A percentile compares a stretch with the other conserved stretches of the same genome.
Conservation (phyloP, 2,113 vertebrate genomes). For the Rhynchomys soricoides region DNA sequence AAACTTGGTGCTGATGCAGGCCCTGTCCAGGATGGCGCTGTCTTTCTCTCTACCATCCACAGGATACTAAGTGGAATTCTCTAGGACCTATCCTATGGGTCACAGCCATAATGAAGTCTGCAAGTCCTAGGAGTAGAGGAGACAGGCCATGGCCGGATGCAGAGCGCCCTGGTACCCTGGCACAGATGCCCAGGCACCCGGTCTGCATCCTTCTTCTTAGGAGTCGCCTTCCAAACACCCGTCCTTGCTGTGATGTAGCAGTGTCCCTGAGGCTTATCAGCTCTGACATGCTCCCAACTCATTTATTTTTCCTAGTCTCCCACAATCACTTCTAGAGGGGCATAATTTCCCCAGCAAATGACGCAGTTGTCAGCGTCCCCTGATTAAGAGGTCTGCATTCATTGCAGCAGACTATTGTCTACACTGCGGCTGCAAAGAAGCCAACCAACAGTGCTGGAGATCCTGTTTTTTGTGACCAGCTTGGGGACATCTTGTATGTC, state of each 20-base stretch:
- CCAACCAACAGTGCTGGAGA: background rate
- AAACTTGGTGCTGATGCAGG: background rate
- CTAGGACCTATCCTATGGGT: background rate
- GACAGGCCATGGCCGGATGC: background rate
- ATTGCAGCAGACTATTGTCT: slow-evolving; percentile 67
- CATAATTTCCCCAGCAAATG: slow-evolving; percentile 82
- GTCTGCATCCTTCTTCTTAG: background rate
- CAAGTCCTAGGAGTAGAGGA: background rate
- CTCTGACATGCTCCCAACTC: slow-evolving; percentile 63
- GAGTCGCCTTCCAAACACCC: background rate
- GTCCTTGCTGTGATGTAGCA: background rate
- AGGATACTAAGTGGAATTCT: background rate
- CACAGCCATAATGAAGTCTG: background rate
- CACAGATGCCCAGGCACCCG: background rate
- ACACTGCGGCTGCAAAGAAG: slow-evolving; percentile 68
- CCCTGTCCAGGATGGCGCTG: accelerated
- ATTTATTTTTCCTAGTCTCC: slow-evolving; percentile 74
- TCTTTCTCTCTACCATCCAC: background rate
- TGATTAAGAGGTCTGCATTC: slow-evolving; percentile 82
- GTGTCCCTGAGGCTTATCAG: slow-evolving; percentile 50
- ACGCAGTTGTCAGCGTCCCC: slow-evolving; percentile 80
- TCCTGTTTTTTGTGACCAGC: background rate
- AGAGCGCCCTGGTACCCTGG: accelerated
- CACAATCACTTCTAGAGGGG: slow-evolving; percentile 72
- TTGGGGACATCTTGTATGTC: background rate